Base-by-base conservation (phyloP, 2,888 invertebrate species). In the Spilosoma lubricipeda region DNA sequence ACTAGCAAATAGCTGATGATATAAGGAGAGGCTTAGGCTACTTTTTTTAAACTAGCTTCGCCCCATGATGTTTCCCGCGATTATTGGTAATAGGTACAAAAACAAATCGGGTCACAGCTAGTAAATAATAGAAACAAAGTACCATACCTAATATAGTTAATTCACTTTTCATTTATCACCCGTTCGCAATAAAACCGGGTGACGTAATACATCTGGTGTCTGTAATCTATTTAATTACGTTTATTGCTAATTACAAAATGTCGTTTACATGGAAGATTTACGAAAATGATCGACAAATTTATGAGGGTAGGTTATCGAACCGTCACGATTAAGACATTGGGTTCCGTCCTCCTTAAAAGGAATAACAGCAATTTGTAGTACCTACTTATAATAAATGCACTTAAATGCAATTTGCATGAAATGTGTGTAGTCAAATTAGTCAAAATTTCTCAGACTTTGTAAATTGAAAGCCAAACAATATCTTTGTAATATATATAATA, bases 141-240 rank as follows among this genome's bases (percentile, higher is more conserved):
- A 30, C 15, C 5, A 30, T n/a, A n/a, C n/a, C n/a, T n/a, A n/a
- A n/a, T 63, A 30, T 15, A 63, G 15, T 18, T 30, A 11, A 27
- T 59, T 59, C n/a, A 30, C 30, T 27, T 15, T 27, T 59, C 59
- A 56, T 75, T 76, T 52, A 77, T 76, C 67, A 74, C 76, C 18
- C 39, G 23, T 30, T 3, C 8, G 67, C 15, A 36, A 76, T 48
- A 67, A 63, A 75, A 73, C 59, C 39, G 59, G 20, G 39, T 73
- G 74, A 70, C 33, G 45, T 70, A 33, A 79, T 77, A 77, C 72
- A 64, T 77, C 71, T 74, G 23, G 69, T 9, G 65, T 78, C 82
- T 80, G 82, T 86, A 89, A 89, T 89, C 88, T 84, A 85, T 86
- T 86, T 87, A 88, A 90, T 90, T 88, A 87, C 82, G 80, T 87